Conservation (phyloP, 1,140 invertebrate genomes). For the Rhopalosiphum maidis region DNA sequence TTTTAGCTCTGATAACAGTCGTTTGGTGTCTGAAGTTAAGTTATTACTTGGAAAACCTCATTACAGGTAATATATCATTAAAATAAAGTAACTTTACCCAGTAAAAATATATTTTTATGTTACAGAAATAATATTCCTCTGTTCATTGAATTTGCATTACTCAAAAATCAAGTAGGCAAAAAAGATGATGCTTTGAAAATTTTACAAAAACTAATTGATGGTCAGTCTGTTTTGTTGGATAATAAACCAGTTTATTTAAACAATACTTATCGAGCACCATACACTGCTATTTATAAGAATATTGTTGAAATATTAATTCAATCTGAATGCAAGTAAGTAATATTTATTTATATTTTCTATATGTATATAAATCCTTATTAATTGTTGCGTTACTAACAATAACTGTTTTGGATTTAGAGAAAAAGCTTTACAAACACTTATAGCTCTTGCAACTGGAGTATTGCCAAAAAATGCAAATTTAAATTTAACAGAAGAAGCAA, state of each 20-base stretch:
- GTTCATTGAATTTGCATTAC: slow-evolving; percentile 71
- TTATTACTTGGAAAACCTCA: slow-evolving; percentile 66
- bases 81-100: slow-evolving; percentile 62
- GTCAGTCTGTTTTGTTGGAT: slow-evolving; percentile 28
- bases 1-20: background rate
- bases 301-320: slow-evolving; percentile 54
- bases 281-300: slow-evolving; percentile 57
- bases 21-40: slow-evolving; percentile 66
- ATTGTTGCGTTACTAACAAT: background rate
- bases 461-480: slow-evolving; percentile 59
- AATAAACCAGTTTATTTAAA: slow-evolving; percentile 41
- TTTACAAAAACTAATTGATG: slow-evolving; percentile 52
- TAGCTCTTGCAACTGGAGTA: slow-evolving; percentile 60
- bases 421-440: slow-evolving; percentile 57
- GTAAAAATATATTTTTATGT: background rate
- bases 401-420: slow-evolving; percentile 57
- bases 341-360: background rate
- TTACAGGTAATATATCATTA: slow-evolving; percentile 62
- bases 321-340: slow-evolving; percentile 47
- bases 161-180: slow-evolving; percentile 67
- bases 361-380: background rate
- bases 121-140: slow-evolving; percentile 55
- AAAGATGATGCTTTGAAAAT: slow-evolving; percentile 62
- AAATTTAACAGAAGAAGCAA: slow-evolving; percentile 34
- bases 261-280: slow-evolving; percentile 41